A percentile compares a stretch with the other conserved stretches of the same genome.
Evolutionary conservation across 2,888 invertebrate species (phyloP).

Genomic region (Allygus modestus): DNA sequence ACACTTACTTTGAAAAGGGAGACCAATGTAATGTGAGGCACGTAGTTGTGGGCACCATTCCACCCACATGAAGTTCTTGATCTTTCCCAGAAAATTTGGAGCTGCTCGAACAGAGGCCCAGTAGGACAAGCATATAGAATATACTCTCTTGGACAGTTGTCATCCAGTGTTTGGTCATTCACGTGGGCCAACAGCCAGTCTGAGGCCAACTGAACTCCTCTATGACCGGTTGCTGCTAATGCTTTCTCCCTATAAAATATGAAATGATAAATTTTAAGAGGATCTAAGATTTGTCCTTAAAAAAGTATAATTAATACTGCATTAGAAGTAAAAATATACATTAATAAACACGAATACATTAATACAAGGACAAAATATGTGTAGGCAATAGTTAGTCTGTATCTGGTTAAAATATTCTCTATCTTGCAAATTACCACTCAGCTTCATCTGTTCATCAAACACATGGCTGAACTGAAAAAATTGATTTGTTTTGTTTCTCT

Average conservation of each 20-base stretch:
- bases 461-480: too few species aligned
- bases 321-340: too few species aligned
- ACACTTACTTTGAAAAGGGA: constrained; percentile 88
- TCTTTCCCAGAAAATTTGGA: constrained; percentile 88
- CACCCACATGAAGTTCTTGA: constrained; percentile 86
- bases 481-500: too few species aligned
- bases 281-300: too few species aligned
- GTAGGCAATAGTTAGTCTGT: too few species aligned
- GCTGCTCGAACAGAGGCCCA: constrained; percentile 83
- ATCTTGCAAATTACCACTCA: too few species aligned
- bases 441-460: too few species aligned
- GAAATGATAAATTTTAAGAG: too few species aligned
- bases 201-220: constrained; percentile 91
- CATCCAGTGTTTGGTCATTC: constrained; percentile 89
- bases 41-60: constrained; percentile 94
- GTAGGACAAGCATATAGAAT: constrained; percentile 92
- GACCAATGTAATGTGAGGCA: constrained; percentile 93
- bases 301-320: constrained; percentile 52
- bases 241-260: constrained; percentile 85
- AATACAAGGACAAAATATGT: too few species aligned
- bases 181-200: constrained; percentile 95
- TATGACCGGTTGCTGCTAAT: constrained; percentile 92
- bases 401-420: too few species aligned
- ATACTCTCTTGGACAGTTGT: constrained; percentile 88
- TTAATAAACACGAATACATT: too few species aligned